Base-by-base conservation (phyloP, 2,797 vertebrate species). In the Coregonus sp. region DNA sequence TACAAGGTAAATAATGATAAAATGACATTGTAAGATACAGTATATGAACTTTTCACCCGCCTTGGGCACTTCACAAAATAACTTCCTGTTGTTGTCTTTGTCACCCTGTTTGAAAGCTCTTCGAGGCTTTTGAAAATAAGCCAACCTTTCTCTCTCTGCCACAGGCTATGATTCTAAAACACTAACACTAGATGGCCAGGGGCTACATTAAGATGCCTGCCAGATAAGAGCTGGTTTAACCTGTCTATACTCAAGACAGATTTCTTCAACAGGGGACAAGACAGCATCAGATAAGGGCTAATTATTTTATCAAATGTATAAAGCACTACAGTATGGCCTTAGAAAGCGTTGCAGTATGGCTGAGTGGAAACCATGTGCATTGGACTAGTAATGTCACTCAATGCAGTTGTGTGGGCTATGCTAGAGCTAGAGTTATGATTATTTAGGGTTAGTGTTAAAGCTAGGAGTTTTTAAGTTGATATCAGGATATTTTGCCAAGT, bases 71-170 rank as follows among this genome's bases (percentile, higher is more conserved):
- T 89, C 81, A 77, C 76, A 78, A 78, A 86, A 85, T 79, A 86
- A 90, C 87, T 93, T 91, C 89, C 90, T 89, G 86, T 90, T 92
- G 84, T 92, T 90, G 89, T 91, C 89, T 84, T 85, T 84, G 85
- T 86, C 71, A 73, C 86, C 86, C n/a, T 14, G 86, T 86, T 78
- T 86, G 84, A 87, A 89, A 87, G 80, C 80, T 74, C 79, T 79
- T 84, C 86, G 90, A 85, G 67, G 86, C 82, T 91, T 86, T 81
- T 76, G 74, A 86, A 93, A 91, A 87, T 82, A 87, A 90, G 88
- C 90, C 73, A 14, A 76, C 77, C 81, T 86, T 87, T 82, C 82
- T 84, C 73, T 85, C 79, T 54, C 78, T 71, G 86, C 90, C 81
- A 5, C 47, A 68, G 88, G 92, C 86, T 81, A 80, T 83, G 83